These are phyloP conservation scores for Scaptomyza flava DNA, from an alignment of 2,888 invertebrate genomes.

Conservation along the genomic window DNA sequence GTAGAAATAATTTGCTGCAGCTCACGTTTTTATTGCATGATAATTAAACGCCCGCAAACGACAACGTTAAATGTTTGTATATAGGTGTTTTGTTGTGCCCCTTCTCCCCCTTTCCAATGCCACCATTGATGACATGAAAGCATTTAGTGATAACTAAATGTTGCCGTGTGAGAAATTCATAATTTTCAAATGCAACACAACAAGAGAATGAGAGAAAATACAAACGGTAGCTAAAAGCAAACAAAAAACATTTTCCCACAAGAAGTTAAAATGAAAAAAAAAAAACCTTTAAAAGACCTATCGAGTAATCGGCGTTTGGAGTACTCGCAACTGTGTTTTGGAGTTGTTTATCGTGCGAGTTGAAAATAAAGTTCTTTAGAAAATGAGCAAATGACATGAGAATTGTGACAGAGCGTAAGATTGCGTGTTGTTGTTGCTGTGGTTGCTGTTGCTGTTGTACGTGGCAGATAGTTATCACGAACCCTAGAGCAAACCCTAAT, in stretches of 20 bases:
- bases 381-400: slow-evolving; percentile 45
- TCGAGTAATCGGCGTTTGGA: slow-evolving; percentile 54
- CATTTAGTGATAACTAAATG: slow-evolving; percentile 71
- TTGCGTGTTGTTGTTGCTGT: slow-evolving; percentile 50
- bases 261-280: neutral
- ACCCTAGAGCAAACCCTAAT: slow-evolving; percentile 34
- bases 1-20: slow-evolving; percentile 51
- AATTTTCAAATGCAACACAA: slow-evolving; percentile 37
- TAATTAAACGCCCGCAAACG: slow-evolving; percentile 50
- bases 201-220: slow-evolving; percentile 8
- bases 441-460: slow-evolving; percentile 26
- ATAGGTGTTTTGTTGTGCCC: slow-evolving; percentile 11
- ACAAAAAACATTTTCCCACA: slow-evolving; percentile 48
- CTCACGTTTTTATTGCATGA: slow-evolving; percentile 69
- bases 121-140: slow-evolving; percentile 63
- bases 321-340: slow-evolving; percentile 21
- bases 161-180: slow-evolving; percentile 69
- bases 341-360: slow-evolving; percentile 26
- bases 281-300: slow-evolving; percentile 22
- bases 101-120: neutral
- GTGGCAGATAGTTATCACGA: slow-evolving; percentile 47
- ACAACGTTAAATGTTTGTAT: slow-evolving; percentile 39
- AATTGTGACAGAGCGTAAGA: slow-evolving; percentile 60
- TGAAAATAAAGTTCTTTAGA: slow-evolving; percentile 39
- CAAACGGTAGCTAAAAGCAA: slow-evolving; percentile 51